Base-by-base conservation (phyloP, 2,113 vertebrate species). In the Cyrtonyx montezumae region DNA sequence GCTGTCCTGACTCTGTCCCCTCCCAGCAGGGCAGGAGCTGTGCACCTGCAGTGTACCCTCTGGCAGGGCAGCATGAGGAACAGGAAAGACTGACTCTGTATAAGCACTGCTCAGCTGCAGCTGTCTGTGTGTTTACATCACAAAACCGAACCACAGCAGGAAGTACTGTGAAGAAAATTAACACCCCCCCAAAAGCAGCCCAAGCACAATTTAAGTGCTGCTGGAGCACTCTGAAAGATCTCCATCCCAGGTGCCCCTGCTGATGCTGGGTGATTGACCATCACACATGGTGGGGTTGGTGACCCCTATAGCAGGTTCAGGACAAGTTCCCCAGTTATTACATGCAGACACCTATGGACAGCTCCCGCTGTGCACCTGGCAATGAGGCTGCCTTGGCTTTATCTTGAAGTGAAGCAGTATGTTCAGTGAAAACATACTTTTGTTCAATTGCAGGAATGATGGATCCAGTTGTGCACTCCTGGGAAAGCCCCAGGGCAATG, bases 241-340 rank as follows among this genome's bases (percentile, higher is more conserved):
- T 13, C 30, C 36, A 17, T 37, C 36, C 19, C 30, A 4, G 7
- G 25, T 5, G 1, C 17, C 26, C 0, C 0, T 9, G 1, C 5
- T 22, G 37, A 34, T 78, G 37, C 48, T 53, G 63, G 15, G 1
- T 8, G 1, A n/a, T 22, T 43, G 18, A 36, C 25, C 8, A 40
- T 32, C n/a, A 15, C 51, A 18, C 73, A 36, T 9, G 0, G 0
- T 30, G 23, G 36, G 23, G 9, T 48, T 0, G 0, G 68, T 43
- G 37, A 48, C 30, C 37, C 28, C 11, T 0, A 0, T 16, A 8
- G 53, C 58, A 36, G 58, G n/a, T 0, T 1, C 34, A 46, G 43
- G 34, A 21, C 12, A 3, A 53, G 37, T 71, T 49, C 59, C 4
- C 49, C 26, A 13, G 30, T 37, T 20, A 32, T 17, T 8, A 37